Evolutionary conservation across 2,797 vertebrate genomes (phyloP), one percentile per base, ranked within the genome.

Genomic region (Anguilla marmorata): DNA sequence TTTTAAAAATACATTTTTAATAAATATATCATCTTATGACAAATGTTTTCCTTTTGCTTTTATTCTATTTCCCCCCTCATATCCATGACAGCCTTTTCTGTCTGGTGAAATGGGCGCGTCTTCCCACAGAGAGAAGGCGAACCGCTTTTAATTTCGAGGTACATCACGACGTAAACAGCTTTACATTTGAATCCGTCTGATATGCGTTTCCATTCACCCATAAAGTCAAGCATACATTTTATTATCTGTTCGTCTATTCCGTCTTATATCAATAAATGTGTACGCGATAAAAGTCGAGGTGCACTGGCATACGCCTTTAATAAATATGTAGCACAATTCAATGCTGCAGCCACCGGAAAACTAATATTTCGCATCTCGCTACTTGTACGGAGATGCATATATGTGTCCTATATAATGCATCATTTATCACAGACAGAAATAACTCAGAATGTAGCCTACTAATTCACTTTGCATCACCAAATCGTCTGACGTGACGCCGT

Each of bases 71-170:
- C 33, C 27, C 80, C 74, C 33, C 66, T 30, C 54, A 30, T 52
- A 24, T 86, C 79, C 30, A 21, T 11, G 66, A 54, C 84, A 41
- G 74, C 24, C 48, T 41, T 48, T 66, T 45, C 74, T 89, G 82
- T 85, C 82, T 84, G 82, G 82, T 50, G 63, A 87, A 87, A 89
- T 87, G 86, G 86, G 88, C 74, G 86, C 69, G 87, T 86, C 87
- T 88, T 80, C 74, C 84, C 50, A 69, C 33, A 85, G 84, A 74
- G 37, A 52, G 16, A 60, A 76, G 52, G 60, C 82, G 12, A 41
- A 63, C 16, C 16, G 72, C 30, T 50, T 86, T 85, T 86, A 21
- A 66, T 88, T 33, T 86, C 50, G 6, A 56, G 33, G 58, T 16
- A 27, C 63, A 84, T 19, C 60, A 41, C 74, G 41, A 79, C 16